Conservation (phyloP, 2,797 vertebrate species). For the Liasis olivaceus region DNA sequence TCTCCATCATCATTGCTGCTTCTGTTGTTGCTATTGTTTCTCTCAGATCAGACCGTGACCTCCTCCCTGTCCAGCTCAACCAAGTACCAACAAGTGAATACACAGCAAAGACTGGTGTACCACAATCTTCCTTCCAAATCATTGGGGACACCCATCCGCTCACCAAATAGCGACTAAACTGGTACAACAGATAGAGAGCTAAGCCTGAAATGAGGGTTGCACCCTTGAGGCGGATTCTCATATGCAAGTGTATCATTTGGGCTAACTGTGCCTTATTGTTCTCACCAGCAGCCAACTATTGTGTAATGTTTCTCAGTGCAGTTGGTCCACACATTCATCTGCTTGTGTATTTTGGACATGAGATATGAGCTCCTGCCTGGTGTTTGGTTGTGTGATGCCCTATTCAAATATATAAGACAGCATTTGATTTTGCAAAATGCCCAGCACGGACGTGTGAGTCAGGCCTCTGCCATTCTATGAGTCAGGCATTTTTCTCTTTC, state of each 20-base stretch:
- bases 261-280: not conserved
- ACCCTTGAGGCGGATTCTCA: not conserved
- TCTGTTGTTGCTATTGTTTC: not conserved
- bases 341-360: not conserved
- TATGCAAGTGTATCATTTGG: not conserved
- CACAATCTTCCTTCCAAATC: not conserved
- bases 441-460: too few relatives aligned
- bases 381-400: not conserved
- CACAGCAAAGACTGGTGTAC: too few relatives aligned
- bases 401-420: not conserved
- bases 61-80: not conserved
- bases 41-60: not conserved
- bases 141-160: not conserved
- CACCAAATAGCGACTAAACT: not conserved
- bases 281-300: not conserved
- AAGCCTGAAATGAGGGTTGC: not conserved
- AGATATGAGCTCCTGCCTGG: not conserved
- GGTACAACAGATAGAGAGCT: too few relatives aligned
- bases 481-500: not conserved
- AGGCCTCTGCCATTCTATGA: not conserved
- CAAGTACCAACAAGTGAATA: not conserved
- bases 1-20: not conserved
- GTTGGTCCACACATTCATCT: not conserved
- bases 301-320: not conserved
- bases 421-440: not conserved